Evolutionary conservation across 64 coral and sea anemone genomes (phyloP).

Genomic region (Catalaphyllia jardinei): DNA sequence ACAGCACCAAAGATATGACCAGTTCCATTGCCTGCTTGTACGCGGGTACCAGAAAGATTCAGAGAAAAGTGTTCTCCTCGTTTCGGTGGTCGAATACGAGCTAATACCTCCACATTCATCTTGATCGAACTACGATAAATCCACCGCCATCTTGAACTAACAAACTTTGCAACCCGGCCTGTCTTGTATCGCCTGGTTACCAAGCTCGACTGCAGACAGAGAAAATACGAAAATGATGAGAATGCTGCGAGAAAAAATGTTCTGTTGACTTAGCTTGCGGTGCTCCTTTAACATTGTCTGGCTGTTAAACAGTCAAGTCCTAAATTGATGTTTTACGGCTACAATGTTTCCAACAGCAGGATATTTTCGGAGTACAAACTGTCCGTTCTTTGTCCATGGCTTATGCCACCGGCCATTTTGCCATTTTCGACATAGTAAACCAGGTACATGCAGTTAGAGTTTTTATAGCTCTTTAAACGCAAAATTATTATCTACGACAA

Average conservation of each 20-base stretch:
- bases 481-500: too few species aligned
- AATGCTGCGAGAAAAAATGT: background rate
- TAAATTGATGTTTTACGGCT: background rate
- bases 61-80: constrained; percentile 64
- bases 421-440: constrained; percentile 93
- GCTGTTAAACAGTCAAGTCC: background rate
- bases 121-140: background rate
- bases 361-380: constrained; percentile 97
- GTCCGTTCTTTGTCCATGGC: constrained; percentile 94
- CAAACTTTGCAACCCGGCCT: constrained; percentile 14
- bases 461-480: too few species aligned
- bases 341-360: constrained; percentile 91
- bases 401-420: constrained; percentile 96
- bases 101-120: constrained; percentile 90
- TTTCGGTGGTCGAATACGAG: constrained; percentile 73
- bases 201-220: background rate
- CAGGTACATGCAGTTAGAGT: constrained; percentile 31
- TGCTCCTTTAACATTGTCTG: background rate
- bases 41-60: constrained; percentile 74
- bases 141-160: constrained; percentile 17
- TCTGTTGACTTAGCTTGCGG: too few species aligned
- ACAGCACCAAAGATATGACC: constrained; percentile 67
- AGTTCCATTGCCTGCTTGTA: constrained; percentile 67
- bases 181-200: background rate
- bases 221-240: background rate